phyloP scores from a whole-genome alignment of 2,797 vertebrate species.

The Sebastes nivosus region DNA sequence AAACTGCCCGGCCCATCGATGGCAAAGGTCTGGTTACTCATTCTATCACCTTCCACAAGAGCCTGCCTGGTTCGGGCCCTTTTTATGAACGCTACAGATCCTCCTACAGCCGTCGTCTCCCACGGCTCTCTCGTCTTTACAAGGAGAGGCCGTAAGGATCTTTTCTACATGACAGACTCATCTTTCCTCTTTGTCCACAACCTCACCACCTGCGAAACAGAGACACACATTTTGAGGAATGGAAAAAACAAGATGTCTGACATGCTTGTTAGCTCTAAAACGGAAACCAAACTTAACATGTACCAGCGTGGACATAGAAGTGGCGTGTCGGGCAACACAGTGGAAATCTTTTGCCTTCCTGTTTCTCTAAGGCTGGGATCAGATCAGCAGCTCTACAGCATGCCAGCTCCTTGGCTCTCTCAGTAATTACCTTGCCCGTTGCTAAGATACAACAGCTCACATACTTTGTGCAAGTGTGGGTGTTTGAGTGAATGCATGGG shows the following conservation, averaged over 20 bases:
- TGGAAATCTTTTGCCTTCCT: constrained; percentile 71
- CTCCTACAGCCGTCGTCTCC: constrained; percentile 61
- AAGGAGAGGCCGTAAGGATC: constrained; percentile 70
- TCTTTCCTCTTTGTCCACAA: constrained; percentile 75
- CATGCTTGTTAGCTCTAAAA: not conserved
- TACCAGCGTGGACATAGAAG: constrained; percentile 36
- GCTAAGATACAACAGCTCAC: constrained; percentile 85
- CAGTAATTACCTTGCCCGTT: constrained; percentile 85
- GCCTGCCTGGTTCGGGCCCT: constrained; percentile 60
- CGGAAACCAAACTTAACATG: constrained; percentile 19
- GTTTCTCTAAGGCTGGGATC: constrained; percentile 75
- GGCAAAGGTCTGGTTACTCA: constrained; percentile 82
- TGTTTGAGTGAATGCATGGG: constrained; percentile 82
- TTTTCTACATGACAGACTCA: constrained; percentile 78
- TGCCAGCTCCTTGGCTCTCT: constrained; percentile 84
- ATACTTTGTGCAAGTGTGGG: constrained; percentile 84
- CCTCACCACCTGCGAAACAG: constrained; percentile 74
- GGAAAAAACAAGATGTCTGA: constrained; percentile 55
- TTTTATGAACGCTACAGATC: constrained; percentile 63
- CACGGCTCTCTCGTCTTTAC: constrained; percentile 69
- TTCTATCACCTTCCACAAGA: constrained; percentile 63
- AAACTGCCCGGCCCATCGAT: constrained; percentile 79
- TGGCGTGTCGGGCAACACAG: constrained; percentile 65
- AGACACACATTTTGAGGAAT: constrained; percentile 58
- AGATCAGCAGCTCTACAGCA: constrained; percentile 81